These are phyloP conservation scores for Scaptomyza hsui DNA, from an alignment of 1,140 invertebrate genomes.

Conservation along the genomic window DNA sequence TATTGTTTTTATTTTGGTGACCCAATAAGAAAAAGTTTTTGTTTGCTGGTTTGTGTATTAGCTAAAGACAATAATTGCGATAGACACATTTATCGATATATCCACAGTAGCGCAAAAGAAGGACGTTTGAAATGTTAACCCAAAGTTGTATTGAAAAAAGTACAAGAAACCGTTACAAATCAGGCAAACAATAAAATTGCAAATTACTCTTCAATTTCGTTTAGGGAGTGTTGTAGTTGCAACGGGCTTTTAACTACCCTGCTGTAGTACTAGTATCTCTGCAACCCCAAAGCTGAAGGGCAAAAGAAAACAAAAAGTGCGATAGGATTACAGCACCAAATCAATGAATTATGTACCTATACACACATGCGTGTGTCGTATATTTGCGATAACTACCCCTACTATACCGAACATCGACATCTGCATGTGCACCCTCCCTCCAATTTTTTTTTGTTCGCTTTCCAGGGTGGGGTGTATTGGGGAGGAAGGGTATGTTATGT, in stretches of 20 bases:
- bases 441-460: constrained; percentile 5
- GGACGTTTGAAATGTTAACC: background rate
- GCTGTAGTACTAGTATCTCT: background rate
- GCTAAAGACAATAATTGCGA: background rate
- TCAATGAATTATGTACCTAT: constrained; percentile 68
- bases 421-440: constrained; percentile 23
- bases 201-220: constrained; percentile 9
- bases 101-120: background rate
- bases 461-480: background rate
- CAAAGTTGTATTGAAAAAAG: background rate
- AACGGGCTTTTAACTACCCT: constrained; percentile 31
- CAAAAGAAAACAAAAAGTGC: constrained; percentile 25
- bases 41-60: background rate
- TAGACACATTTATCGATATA: background rate
- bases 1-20: background rate
- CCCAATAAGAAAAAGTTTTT: background rate
- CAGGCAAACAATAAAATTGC: background rate
- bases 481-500: constrained; percentile 1
- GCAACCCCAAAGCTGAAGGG: constrained; percentile 1
- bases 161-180: background rate
- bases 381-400: constrained; percentile 36
- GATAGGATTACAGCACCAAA: constrained; percentile 55
- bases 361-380: background rate
- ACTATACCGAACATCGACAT: constrained; percentile 14
- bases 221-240: background rate